These are phyloP conservation scores for Caranx ignobilis DNA, from an alignment of 2,113 vertebrate species.

Conservation along the genomic window DNA sequence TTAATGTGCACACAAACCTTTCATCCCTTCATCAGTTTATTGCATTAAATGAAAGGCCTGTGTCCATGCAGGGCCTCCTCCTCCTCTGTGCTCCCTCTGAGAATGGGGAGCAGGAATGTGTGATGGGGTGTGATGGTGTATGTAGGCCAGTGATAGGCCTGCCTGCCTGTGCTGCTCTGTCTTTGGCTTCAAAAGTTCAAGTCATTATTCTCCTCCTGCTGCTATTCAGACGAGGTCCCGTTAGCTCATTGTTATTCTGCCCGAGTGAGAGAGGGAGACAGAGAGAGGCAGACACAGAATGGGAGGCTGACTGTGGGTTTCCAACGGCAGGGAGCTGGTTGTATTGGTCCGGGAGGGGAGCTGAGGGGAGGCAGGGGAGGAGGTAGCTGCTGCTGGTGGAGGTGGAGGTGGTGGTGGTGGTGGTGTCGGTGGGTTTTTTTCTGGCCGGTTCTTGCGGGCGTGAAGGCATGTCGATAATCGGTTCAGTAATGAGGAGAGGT, in stretches of 20 bases:
- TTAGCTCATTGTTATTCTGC: conserved; percentile 88
- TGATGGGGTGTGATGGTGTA: conserved; percentile 55
- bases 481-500: conserved; percentile 81
- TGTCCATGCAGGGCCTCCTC: conserved; percentile 54
- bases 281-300: conserved; percentile 61
- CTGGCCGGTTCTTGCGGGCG: conserved; percentile 40
- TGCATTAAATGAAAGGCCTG: conserved; percentile 55
- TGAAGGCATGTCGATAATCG: conserved; percentile 76
- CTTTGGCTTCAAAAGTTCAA: conserved; percentile 77
- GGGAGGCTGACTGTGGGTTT: conserved; percentile 48
- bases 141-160: conserved; percentile 72
- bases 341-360: conserved; percentile 9
- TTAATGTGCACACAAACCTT: conserved; percentile 24
- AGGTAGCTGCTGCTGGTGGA: not conserved
- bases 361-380: conserved; percentile 9
- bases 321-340: conserved; percentile 53
- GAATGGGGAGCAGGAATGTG: conserved; percentile 66
- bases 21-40: conserved; percentile 39
- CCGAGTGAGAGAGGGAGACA: conserved; percentile 78
- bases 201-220: conserved; percentile 82
- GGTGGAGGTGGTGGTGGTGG: conserved; percentile 9
- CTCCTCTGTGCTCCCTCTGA: conserved; percentile 49
- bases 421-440: conserved; percentile 11
- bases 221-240: conserved; percentile 79
- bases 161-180: conserved; percentile 50